These are phyloP conservation scores for Cuniculus paca DNA, from an alignment of 2,797 vertebrate genomes.

Conservation along the genomic window DNA sequence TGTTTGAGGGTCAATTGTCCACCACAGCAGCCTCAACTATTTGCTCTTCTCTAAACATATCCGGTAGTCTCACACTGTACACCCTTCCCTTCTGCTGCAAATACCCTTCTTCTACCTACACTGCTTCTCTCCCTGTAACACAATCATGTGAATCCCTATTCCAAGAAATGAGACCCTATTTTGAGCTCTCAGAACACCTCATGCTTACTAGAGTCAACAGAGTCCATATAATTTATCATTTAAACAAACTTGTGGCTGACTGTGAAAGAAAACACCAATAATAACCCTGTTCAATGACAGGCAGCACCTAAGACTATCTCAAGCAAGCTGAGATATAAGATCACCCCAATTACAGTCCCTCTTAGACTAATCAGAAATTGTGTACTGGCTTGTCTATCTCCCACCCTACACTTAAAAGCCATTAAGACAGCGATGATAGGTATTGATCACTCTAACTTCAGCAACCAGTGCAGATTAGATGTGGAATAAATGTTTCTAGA, in stretches of 20 bases:
- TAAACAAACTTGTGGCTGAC: neutral
- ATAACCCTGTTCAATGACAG: neutral
- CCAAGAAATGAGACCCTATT: neutral
- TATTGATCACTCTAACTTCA: neutral
- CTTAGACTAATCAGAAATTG: neutral
- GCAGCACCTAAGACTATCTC: neutral
- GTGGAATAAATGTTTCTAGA: neutral
- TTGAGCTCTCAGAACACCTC: neutral
- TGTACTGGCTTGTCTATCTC: neutral
- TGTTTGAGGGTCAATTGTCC: neutral
- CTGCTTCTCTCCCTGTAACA: neutral
- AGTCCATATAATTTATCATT: neutral
- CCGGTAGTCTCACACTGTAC: neutral
- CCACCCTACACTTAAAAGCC: neutral
- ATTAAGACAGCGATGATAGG: neutral
- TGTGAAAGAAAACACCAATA: slow-evolving; percentile 15
- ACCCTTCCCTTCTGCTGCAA: neutral
- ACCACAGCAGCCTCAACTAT: too few relatives aligned
- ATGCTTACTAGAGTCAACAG: neutral
- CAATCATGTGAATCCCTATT: neutral
- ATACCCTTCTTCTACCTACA: neutral
- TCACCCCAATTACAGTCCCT: neutral
- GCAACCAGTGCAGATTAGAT: neutral
- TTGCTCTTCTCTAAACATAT: neutral
- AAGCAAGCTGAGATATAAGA: neutral